Base-by-base conservation (phyloP, 2,113 vertebrate genomes). In the Bujurquina vittata region DNA sequence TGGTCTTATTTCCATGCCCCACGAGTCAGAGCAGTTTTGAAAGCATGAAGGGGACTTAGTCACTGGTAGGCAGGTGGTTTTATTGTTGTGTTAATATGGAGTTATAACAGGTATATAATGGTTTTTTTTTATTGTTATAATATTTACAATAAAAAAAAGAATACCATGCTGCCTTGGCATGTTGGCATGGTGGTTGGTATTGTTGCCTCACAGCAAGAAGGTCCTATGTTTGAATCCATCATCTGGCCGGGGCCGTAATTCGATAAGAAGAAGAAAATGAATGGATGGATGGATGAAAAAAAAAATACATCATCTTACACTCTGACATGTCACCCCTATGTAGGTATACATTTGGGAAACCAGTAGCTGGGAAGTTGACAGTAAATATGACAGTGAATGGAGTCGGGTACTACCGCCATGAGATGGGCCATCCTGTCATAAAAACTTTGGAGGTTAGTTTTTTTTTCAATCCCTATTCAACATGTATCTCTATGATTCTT, bases 351-450 rank as follows among this genome's bases (percentile, higher is more conserved):
- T 99, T 99, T 94, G 97, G 97, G 67, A 98, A 99, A 83, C 96
- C 97, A 1, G 97, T 99, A 78, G 93, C 90, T 0, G 97, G 98
- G 23, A 97, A 96, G 85, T 81, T 98, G 86, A 96, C 90, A 0
- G 93, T 98, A 77, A 98, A 99, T 81, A 98, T 98, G 97, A 98
- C 98, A 0, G 96, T 98, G 60, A 97, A 97, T 80, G 98, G 98
- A 1, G 96, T 98, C 29, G 98, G 97, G 1, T 98, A 99, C 92
- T 98, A 98, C 88, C 96, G 96, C 35, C 97, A 99, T 60, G 98
- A 99, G 84, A 95, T 97, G 86, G 98, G 97, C 20, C 96, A 96
- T 78, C 96, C 97, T 10, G 94, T 98, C 56, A 95, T 98, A 52
- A 98, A 96, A 91, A 96, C 94, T 22, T 96, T 94, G 63, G 97